Evolutionary conservation across 1,140 invertebrate species (phyloP).

Genomic region (Araneus ventricosus): DNA sequence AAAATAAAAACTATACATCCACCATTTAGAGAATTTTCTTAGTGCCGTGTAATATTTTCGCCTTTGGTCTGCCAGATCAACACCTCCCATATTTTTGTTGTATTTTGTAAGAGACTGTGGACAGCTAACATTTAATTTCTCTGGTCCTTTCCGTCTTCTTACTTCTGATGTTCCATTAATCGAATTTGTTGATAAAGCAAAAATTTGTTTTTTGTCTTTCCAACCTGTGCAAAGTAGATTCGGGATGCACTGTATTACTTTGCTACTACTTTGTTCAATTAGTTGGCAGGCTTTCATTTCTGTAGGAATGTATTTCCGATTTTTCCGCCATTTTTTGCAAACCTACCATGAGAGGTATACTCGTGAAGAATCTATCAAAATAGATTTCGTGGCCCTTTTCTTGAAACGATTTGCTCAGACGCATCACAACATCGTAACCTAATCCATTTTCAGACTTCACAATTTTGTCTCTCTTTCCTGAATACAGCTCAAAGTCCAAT

Average conservation of each 20-base stretch:
- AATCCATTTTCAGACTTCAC: background rate
- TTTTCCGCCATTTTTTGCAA: background rate
- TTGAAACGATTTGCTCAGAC: background rate
- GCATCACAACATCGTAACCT: constrained; percentile 34
- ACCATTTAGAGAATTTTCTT: too few species aligned
- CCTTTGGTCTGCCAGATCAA: too few species aligned
- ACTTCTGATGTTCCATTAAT: background rate
- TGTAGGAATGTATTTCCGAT: background rate
- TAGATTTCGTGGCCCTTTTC: constrained; percentile 10
- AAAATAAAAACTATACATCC: too few species aligned
- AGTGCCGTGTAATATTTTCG: too few species aligned
- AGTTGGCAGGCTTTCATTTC: background rate
- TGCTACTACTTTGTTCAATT: too few species aligned
- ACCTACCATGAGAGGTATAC: background rate
- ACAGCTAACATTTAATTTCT: background rate
- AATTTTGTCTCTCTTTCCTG: constrained; percentile 8
- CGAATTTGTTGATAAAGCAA: background rate
- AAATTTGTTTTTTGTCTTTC: background rate
- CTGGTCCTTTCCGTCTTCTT: background rate
- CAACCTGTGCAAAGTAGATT: constrained; percentile 1
- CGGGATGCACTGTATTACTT: background rate
- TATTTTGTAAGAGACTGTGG: background rate
- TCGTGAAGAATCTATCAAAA: constrained; percentile 34
- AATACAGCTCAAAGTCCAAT: constrained; percentile 11
- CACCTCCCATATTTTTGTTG: background rate